phyloP scores from a whole-genome alignment of 2,797 vertebrate genomes.

The Oryzias sinensis region DNA sequence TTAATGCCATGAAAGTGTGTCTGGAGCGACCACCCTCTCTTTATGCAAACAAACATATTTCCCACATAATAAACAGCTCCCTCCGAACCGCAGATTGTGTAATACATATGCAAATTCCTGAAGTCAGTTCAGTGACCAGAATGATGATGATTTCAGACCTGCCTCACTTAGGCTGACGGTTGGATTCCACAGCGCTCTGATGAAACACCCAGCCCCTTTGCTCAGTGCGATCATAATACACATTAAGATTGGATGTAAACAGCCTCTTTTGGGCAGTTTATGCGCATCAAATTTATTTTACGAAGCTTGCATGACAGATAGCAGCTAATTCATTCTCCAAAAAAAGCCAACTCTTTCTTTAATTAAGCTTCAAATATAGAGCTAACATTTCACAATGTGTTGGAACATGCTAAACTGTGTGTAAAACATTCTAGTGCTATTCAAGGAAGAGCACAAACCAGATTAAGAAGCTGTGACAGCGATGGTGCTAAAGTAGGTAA shows the following conservation, averaged over 20 bases:
- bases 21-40: not conserved
- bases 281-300: slow-evolving; percentile 4
- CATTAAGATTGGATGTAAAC: slow-evolving; percentile 6
- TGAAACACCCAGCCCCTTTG: not conserved
- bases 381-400: too few relatives aligned
- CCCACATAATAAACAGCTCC: not conserved
- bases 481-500: not conserved
- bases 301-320: not conserved
- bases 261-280: slow-evolving; percentile 2
- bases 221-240: not conserved
- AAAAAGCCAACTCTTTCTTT: too few relatives aligned
- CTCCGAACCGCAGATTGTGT: not conserved
- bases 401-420: too few relatives aligned
- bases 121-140: not conserved
- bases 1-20: not conserved
- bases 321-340: not conserved
- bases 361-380: too few relatives aligned
- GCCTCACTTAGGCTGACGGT: not conserved
- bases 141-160: not conserved
- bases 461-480: not conserved
- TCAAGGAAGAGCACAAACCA: not conserved
- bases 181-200: not conserved
- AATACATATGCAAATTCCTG: not conserved
- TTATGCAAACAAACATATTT: not conserved
- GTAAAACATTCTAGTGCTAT: not conserved